Evolutionary conservation across 2,888 invertebrate species (phyloP), one percentile per base, ranked within the genome.

Genomic region (Bedellia somnulentella): DNA sequence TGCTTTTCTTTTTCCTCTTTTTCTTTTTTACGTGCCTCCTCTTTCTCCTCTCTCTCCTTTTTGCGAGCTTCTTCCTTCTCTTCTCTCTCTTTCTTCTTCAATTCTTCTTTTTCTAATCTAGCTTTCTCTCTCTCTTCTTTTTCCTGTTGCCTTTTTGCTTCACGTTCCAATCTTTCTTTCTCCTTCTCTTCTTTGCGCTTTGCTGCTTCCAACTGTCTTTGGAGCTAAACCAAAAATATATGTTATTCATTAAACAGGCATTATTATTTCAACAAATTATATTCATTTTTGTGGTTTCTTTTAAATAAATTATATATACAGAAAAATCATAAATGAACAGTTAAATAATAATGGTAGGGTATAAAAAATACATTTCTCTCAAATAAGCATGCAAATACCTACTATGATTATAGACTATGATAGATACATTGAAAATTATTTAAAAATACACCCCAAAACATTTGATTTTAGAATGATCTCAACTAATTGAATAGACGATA

Each of bases 121-220:
- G 61, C 53, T 40, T 55, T 67, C 5, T 70, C 73, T 34, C 64
- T 58, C 29, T 78, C 76, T 24, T 77, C 75, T 46, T 77, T 76
- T 33, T 75, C 76, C 36, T 66, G 62, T 35, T 59, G 67, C 36
- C 48, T 61, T 39, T 68, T 64, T 35, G 57, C 58, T 22, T 77
- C 73, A 12, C 59, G 45, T 31, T 79, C 79, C 25, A 54, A 51
- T 52, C 56, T 73, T 46, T 78, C 62, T 42, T 63, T 73, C 37
- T 78, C 71, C 32, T 59, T 68, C 42, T 81, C 80, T 40, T 80
- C 80, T 24, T 57, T 75, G 46, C 73, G 81, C 44, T 80, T 82
- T 4, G 75, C 73, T 10, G 66, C 75, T 46, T 82, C 80, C 26
- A 79, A 34, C 47, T 76, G 80, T 45, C 78, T 83, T 47, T 80